Percentiles rank a stretch among this genome's conserved stretches.
phyloP scores from a whole-genome alignment of 1,140 invertebrate species.

The Heliconius hermathena region DNA sequence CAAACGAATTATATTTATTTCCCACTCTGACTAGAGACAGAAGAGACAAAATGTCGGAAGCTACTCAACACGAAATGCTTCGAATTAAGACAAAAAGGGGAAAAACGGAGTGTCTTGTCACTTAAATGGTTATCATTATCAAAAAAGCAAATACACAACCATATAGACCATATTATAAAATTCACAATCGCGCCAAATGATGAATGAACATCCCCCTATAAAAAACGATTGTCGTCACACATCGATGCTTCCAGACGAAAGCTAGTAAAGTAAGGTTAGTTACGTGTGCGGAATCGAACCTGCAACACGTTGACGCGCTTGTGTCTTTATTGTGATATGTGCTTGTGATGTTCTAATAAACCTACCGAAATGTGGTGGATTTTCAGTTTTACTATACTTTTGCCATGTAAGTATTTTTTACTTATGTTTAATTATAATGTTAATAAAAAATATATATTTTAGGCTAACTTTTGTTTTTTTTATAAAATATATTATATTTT shows the following conservation, averaged over 20 bases:
- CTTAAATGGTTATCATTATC: too few relatives aligned
- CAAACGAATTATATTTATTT: too few relatives aligned
- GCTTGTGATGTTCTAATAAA: not conserved
- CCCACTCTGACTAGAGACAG: too few relatives aligned
- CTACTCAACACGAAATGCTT: too few relatives aligned
- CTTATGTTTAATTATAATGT: not conserved
- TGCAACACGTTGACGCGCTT: conserved; percentile 62
- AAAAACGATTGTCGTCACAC: conserved; percentile 61
- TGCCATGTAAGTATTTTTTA: conserved; percentile 57
- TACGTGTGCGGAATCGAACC: conserved; percentile 62
- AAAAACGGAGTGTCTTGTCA: too few relatives aligned
- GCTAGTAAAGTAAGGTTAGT: conserved; percentile 56
- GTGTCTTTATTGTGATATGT: not conserved
- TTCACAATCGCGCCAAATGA: not conserved
- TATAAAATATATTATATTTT: not conserved
- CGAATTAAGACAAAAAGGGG: too few relatives aligned
- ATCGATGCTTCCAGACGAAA: conserved; percentile 49
- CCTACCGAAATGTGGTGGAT: conserved; percentile 60
- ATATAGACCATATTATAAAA: not conserved
- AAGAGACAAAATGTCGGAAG: too few relatives aligned
- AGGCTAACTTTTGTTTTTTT: not conserved
- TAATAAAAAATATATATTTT: not conserved
- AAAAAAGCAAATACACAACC: too few relatives aligned
- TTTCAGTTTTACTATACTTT: conserved; percentile 51
- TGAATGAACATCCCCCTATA: not conserved